Conservation (phyloP, 53 echinoderm and acorn worm species). For the Stichopus horrens region DNA sequence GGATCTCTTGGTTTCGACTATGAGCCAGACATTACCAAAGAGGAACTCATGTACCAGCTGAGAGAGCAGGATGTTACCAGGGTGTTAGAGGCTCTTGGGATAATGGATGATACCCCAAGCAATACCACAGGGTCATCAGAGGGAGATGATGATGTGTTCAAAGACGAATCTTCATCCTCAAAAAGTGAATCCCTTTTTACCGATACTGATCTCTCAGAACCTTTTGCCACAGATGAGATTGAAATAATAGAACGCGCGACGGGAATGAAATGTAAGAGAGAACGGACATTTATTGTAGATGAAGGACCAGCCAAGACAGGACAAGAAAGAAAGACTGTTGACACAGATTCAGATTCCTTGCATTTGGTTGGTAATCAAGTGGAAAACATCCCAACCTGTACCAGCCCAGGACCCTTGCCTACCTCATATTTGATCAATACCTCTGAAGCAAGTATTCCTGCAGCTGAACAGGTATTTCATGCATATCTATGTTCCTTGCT, state of each 20-base stretch:
- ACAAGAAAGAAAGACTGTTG: background rate
- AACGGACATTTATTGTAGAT: background rate
- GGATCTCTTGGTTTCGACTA: slow-evolving; percentile 45
- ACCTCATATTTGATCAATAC: slow-evolving; percentile 34
- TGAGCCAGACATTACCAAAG: slow-evolving; percentile 53
- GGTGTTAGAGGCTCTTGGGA: slow-evolving; percentile 77
- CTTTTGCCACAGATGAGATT: background rate
- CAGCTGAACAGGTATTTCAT: slow-evolving; percentile 38
- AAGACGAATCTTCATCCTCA: slow-evolving; percentile 51
- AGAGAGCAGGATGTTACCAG: slow-evolving; percentile 70
- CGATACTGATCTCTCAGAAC: slow-evolving; percentile 36
- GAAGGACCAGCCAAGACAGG: background rate
- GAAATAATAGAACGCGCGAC: background rate
- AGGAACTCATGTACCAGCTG: slow-evolving; percentile 62
- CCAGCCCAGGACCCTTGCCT: slow-evolving; percentile 44
- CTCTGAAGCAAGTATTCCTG: slow-evolving; percentile 12
- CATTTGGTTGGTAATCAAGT: background rate
- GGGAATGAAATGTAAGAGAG: background rate
- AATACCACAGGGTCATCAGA: slow-evolving; percentile 31
- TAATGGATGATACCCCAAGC: slow-evolving; percentile 54
- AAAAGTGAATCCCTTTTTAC: slow-evolving; percentile 67
- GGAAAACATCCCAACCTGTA: slow-evolving; percentile 33
- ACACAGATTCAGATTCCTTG: background rate
- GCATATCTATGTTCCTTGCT: background rate
- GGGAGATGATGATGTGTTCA: slow-evolving; percentile 51